A percentile compares a stretch with the other conserved stretches of the same genome.
Conservation (phyloP, 2,113 vertebrate genomes). For the Crocuta crocuta region DNA sequence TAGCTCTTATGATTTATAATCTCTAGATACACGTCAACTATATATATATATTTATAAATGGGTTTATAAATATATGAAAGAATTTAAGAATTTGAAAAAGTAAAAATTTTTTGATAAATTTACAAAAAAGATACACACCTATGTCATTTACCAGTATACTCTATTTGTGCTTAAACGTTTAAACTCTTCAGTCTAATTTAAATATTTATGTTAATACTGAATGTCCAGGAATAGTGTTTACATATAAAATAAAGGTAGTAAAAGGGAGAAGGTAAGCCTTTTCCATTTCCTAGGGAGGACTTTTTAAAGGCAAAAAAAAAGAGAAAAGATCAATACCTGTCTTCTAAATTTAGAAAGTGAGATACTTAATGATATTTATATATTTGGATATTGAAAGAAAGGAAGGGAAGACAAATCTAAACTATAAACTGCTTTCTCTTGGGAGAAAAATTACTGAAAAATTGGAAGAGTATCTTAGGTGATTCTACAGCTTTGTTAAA, state of each 20-base stretch:
- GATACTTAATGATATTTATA: not conserved
- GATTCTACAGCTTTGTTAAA: not conserved
- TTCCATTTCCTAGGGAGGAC: not conserved
- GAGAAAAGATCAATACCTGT: not conserved
- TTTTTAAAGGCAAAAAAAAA: not conserved
- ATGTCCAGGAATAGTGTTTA: not conserved
- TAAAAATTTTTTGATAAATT: not conserved
- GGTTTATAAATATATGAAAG: not conserved
- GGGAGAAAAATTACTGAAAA: not conserved
- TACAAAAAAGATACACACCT: not conserved
- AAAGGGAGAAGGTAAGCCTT: not conserved
- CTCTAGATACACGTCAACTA: not conserved
- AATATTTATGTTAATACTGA: not conserved
- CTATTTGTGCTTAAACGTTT: not conserved
- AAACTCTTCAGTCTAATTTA: not conserved
- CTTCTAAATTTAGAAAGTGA: constrained; percentile 1
- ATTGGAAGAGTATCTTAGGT: not conserved
- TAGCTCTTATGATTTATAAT: not conserved
- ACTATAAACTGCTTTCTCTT: not conserved
- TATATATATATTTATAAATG: not conserved
- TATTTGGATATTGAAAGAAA: not conserved
- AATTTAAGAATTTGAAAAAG: not conserved
- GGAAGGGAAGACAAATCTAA: not conserved
- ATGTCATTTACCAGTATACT: not conserved
- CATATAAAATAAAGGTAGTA: not conserved